Evolutionary conservation across 2,888 invertebrate species (phyloP).

Genomic region (Diarsia dahlii): DNA sequence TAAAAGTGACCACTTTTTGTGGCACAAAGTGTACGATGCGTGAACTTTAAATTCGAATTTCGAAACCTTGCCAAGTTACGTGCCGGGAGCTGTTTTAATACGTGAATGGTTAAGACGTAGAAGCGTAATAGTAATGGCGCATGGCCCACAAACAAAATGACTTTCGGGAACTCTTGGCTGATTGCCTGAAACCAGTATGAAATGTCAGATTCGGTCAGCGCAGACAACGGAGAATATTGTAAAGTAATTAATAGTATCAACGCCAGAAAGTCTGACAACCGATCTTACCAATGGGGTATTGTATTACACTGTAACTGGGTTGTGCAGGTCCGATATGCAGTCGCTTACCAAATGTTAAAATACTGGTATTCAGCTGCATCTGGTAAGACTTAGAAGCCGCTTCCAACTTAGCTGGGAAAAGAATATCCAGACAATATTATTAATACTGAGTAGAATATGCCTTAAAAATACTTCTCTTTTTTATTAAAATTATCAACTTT

Average conservation of each 20-base stretch:
- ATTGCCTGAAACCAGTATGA: slow-evolving; percentile 48
- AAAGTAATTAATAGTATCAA: not conserved
- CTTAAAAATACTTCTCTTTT: not conserved
- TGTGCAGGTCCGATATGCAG: not conserved
- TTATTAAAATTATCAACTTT: not conserved
- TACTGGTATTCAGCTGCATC: not conserved
- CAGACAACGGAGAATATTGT: slow-evolving; percentile 11
- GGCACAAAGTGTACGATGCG: too few relatives aligned
- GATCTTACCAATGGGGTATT: not conserved
- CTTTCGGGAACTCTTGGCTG: slow-evolving; percentile 51
- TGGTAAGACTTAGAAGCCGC: not conserved
- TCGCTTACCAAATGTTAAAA: not conserved
- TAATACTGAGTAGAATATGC: not conserved
- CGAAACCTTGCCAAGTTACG: too few relatives aligned
- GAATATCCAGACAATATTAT: not conserved
- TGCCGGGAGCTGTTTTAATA: too few relatives aligned
- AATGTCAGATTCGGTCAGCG: slow-evolving; percentile 21
- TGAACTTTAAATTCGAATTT: too few relatives aligned
- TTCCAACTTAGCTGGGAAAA: not conserved
- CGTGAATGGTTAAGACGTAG: slow-evolving; percentile 49
- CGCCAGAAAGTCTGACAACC: not conserved
- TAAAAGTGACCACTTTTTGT: too few relatives aligned
- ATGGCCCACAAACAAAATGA: slow-evolving; percentile 40
- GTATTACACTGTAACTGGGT: not conserved
- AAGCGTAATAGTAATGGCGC: slow-evolving; percentile 51